These are phyloP conservation scores for Phengaris arion DNA, from an alignment of 2,888 invertebrate genomes.

Conservation along the genomic window DNA sequence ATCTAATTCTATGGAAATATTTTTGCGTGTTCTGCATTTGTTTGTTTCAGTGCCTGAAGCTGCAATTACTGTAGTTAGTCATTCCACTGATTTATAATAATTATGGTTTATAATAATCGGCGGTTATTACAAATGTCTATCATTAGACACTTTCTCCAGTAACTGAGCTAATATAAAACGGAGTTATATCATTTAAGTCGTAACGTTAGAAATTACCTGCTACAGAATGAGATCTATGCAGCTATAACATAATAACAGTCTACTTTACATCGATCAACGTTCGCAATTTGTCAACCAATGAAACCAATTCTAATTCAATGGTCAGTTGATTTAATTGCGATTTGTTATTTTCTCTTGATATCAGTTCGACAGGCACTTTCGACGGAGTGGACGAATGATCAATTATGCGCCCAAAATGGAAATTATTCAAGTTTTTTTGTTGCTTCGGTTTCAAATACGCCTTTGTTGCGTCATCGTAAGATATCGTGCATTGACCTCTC, in stretches of 20 bases:
- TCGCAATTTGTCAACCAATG: slow-evolving; percentile 5
- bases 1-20: not conserved
- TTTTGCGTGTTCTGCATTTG: slow-evolving; percentile 5
- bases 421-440: not conserved
- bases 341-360: not conserved
- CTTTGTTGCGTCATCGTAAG: not conserved
- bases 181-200: slow-evolving; percentile 18
- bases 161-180: slow-evolving; percentile 25
- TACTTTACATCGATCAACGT: not conserved
- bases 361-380: not conserved
- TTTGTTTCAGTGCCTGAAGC: slow-evolving; percentile 15
- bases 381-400: not conserved
- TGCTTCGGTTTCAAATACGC: not conserved
- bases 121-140: slow-evolving; percentile 22
- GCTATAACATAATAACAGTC: not conserved
- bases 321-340: not conserved
- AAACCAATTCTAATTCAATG: not conserved
- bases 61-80: slow-evolving; percentile 5
- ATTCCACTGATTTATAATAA: slow-evolving; percentile 23
- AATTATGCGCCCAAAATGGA: not conserved
- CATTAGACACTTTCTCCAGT: slow-evolving; percentile 27
- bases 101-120: slow-evolving; percentile 24
- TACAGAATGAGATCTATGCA: slow-evolving; percentile 4
- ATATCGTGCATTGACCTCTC: slow-evolving; percentile 16
- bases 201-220: slow-evolving; percentile 13